These are phyloP conservation scores for Villa cingulata DNA, from an alignment of 2,888 invertebrate species.

Conservation along the genomic window DNA sequence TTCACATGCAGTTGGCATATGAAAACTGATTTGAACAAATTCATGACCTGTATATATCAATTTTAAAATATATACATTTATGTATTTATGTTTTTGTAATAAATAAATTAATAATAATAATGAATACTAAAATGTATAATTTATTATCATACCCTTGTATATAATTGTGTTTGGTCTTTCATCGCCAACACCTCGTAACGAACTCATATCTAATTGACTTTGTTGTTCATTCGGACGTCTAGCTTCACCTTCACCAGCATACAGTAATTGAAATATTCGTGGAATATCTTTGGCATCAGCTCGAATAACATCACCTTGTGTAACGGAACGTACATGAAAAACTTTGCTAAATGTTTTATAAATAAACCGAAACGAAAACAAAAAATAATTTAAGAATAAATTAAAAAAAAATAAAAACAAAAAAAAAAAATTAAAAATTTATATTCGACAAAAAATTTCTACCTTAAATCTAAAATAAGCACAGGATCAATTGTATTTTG, in stretches of 20 bases:
- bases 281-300: conserved; percentile 99
- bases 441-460: neutral
- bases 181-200: conserved; percentile 36
- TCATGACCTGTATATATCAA: conserved; percentile 84
- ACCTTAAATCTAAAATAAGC: conserved; percentile 91
- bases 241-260: conserved; percentile 93
- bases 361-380: too few relatives aligned
- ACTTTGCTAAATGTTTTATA: too few relatives aligned
- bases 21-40: conserved; percentile 89
- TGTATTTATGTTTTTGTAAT: too few relatives aligned
- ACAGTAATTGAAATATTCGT: conserved; percentile 91
- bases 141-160: conserved; percentile 30
- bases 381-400: too few relatives aligned
- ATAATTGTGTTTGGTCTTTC: conserved; percentile 34
- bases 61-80: neutral
- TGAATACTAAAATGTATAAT: neutral
- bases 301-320: conserved; percentile 97
- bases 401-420: too few relatives aligned
- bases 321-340: conserved; percentile 96
- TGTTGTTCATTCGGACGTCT: conserved; percentile 55
- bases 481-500: conserved; percentile 81
- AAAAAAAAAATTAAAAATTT: conserved; percentile 5
- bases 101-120: neutral
- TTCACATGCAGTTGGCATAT: conserved; percentile 97
- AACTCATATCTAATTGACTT: conserved; percentile 44